These are phyloP conservation scores for Clarias magur DNA, from an alignment of 2,113 vertebrate species.

Conservation along the genomic window DNA sequence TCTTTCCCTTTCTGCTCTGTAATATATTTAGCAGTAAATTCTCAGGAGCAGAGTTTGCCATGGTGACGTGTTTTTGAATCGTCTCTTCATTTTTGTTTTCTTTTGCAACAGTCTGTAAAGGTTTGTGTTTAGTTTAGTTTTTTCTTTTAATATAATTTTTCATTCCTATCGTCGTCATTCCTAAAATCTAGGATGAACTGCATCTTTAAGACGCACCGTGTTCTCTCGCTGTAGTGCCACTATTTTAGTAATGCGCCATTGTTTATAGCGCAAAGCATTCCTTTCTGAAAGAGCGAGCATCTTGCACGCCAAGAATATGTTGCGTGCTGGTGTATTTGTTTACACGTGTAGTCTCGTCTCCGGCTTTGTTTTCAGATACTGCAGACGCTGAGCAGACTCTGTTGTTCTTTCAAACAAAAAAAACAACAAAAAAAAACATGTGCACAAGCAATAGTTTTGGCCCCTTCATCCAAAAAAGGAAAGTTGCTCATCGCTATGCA, in stretches of 20 bases:
- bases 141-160: too few relatives aligned
- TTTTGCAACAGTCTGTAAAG: background rate
- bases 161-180: slow-evolving; percentile 30
- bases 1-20: slow-evolving; percentile 45
- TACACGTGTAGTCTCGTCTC: slow-evolving; percentile 25
- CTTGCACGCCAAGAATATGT: slow-evolving; percentile 35
- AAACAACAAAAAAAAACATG: background rate
- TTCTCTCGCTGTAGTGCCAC: slow-evolving; percentile 32
- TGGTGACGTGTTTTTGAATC: slow-evolving; percentile 46
- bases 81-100: slow-evolving; percentile 16
- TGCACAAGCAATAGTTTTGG: slow-evolving; percentile 68
- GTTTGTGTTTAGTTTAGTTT: background rate
- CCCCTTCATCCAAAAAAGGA: slow-evolving; percentile 63
- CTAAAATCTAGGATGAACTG: slow-evolving; percentile 51
- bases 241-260: slow-evolving; percentile 50
- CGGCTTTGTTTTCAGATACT: slow-evolving; percentile 48
- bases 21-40: slow-evolving; percentile 49
- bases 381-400: background rate
- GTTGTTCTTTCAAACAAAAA: background rate
- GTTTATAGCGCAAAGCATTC: slow-evolving; percentile 49
- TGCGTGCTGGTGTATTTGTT: slow-evolving; percentile 43
- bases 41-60: slow-evolving; percentile 36
- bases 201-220: slow-evolving; percentile 19
- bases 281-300: slow-evolving; percentile 44
- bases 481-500: slow-evolving; percentile 73